Evolutionary conservation across 2,797 vertebrate genomes (phyloP).

Genomic region (Typhlichthys eigenmanni): DNA sequence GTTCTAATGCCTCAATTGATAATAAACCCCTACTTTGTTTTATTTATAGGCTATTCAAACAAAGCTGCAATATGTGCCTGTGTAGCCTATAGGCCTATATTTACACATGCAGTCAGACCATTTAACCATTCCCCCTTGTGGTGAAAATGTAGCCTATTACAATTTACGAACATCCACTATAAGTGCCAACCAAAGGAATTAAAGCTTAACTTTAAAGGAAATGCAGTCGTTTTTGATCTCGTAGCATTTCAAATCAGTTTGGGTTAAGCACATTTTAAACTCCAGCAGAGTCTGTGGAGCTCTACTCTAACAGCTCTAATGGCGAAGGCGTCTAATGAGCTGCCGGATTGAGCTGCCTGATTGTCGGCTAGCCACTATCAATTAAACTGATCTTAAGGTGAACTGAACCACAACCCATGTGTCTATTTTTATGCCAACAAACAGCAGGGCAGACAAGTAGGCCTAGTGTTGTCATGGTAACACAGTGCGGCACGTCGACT

Average conservation of each 20-base stretch:
- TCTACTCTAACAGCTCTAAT: slow-evolving; percentile 15
- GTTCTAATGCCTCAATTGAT: too few relatives aligned
- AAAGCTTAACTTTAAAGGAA: too few relatives aligned
- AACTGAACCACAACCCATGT: slow-evolving; percentile 40
- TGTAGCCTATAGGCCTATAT: too few relatives aligned
- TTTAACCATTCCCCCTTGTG: too few relatives aligned
- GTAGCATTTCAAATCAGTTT: slow-evolving; percentile 22
- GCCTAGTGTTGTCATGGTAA: slow-evolving; percentile 70
- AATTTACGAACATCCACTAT: too few relatives aligned
- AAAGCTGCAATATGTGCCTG: too few relatives aligned
- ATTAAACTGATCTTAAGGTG: slow-evolving; percentile 33
- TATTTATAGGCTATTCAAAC: too few relatives aligned
- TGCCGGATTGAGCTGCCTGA: slow-evolving; percentile 7
- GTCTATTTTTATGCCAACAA: slow-evolving; percentile 59
- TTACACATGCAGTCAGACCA: too few relatives aligned
- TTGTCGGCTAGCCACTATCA: slow-evolving; percentile 30
- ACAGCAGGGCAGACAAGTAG: slow-evolving; percentile 38
- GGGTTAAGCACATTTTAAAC: slow-evolving; percentile 11
- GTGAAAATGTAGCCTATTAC: too few relatives aligned
- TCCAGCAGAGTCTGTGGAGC: slow-evolving; percentile 6
- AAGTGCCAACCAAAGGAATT: too few relatives aligned
- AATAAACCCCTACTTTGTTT: too few relatives aligned
- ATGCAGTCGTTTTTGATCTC: too few relatives aligned
- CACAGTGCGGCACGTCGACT: slow-evolving; percentile 48
- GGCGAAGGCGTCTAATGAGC: slow-evolving; percentile 21